phyloP scores from a whole-genome alignment of 1,140 invertebrate species.

The Homalodisca vitripennis region DNA sequence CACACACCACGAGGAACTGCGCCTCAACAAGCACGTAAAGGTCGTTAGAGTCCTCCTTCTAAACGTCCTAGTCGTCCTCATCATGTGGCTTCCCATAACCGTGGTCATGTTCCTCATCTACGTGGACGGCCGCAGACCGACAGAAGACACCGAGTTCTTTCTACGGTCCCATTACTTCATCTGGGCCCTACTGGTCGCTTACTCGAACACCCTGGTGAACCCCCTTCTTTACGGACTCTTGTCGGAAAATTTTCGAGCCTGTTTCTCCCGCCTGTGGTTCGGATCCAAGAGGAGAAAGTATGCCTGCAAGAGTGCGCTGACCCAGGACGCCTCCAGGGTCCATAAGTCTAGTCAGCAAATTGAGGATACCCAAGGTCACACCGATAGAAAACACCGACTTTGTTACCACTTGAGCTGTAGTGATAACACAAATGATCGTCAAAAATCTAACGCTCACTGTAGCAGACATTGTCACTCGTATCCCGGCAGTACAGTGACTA shows the following conservation, averaged over 20 bases:
- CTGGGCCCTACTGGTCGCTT: constrained; percentile 58
- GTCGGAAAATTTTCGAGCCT: constrained; percentile 70
- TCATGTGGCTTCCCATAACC: constrained; percentile 62
- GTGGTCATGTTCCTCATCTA: constrained; percentile 58
- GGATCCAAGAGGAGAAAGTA: constrained; percentile 28
- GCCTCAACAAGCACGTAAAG: constrained; percentile 56
- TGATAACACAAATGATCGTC: not conserved
- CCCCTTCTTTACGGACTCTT: constrained; percentile 77
- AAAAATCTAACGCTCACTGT: not conserved
- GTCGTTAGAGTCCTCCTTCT: constrained; percentile 56
- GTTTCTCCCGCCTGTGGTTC: constrained; percentile 50
- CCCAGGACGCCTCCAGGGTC: not conserved
- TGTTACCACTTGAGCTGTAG: constrained; percentile 25
- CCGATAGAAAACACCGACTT: not conserved
- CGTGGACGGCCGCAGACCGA: constrained; percentile 54
- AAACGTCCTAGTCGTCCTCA: constrained; percentile 56
- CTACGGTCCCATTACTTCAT: constrained; percentile 55
- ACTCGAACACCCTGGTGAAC: constrained; percentile 73
- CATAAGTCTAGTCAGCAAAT: constrained; percentile 6
- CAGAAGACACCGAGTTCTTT: constrained; percentile 53
- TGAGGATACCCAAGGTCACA: no score
- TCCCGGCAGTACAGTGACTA: not conserved
- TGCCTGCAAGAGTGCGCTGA: not conserved
- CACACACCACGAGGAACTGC: constrained; percentile 39
- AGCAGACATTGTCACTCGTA: not conserved